These are phyloP conservation scores for Formica aserva DNA, from an alignment of 2,888 invertebrate genomes.

Conservation along the genomic window DNA sequence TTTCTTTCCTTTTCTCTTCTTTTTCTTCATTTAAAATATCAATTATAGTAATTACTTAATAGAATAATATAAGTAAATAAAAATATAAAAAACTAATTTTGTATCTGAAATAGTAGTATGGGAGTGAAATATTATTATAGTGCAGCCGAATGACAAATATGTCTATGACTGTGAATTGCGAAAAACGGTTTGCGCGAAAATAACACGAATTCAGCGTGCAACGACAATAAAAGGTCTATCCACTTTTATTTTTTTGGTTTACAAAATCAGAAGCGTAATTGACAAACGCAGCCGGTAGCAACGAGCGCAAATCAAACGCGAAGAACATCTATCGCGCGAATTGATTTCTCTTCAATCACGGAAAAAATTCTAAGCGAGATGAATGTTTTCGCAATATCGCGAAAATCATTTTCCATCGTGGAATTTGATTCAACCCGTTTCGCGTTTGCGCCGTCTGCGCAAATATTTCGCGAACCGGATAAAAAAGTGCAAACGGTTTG, in stretches of 20 bases:
- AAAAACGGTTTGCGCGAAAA: slow-evolving; percentile 6
- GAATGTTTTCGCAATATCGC: slow-evolving; percentile 52
- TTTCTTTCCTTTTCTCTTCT: not conserved
- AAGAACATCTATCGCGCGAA: slow-evolving; percentile 33
- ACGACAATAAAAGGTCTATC: slow-evolving; percentile 12
- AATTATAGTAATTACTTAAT: not conserved
- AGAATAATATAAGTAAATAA: not conserved
- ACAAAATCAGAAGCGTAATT: slow-evolving; percentile 39
- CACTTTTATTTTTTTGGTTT: slow-evolving; percentile 7
- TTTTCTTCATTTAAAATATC: not conserved
- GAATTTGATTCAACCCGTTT: slow-evolving; percentile 35
- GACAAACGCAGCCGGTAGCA: slow-evolving; percentile 9
- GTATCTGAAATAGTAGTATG: not conserved
- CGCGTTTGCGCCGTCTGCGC: slow-evolving; percentile 20
- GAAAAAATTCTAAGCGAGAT: slow-evolving; percentile 50
- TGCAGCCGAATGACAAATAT: not conserved
- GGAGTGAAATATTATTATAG: not conserved
- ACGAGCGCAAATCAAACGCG: slow-evolving; percentile 39
- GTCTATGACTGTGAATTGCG: not conserved
- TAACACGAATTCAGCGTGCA: not conserved
- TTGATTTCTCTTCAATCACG: slow-evolving; percentile 54
- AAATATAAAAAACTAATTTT: not conserved
- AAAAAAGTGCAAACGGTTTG: slow-evolving; percentile 29
- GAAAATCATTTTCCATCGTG: slow-evolving; percentile 47
- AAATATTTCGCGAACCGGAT: slow-evolving; percentile 48